phyloP scores from a whole-genome alignment of 2,888 invertebrate species.

The Dioctria linearis region DNA sequence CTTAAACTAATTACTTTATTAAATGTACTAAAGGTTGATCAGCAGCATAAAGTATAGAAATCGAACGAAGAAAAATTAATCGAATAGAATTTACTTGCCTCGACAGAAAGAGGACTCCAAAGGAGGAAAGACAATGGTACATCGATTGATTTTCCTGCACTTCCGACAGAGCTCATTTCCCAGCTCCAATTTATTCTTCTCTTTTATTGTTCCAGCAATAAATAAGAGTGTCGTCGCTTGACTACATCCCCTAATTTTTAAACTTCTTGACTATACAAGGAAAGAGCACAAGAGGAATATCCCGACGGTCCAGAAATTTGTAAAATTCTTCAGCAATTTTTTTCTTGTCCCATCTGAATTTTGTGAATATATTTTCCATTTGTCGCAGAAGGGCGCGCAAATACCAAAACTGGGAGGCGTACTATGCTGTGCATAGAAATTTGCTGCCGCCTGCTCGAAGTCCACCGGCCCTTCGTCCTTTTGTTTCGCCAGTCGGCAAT shows the following conservation, averaged over 20 bases:
- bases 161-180: no score
- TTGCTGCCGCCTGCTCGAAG: background rate
- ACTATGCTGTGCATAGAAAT: background rate
- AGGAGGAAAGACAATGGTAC: no score
- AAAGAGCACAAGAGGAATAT: background rate
- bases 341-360: slow-evolving; percentile 1
- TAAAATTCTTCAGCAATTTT: slow-evolving; percentile 45
- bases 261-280: slow-evolving; percentile 44
- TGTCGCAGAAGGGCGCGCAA: slow-evolving; percentile 36
- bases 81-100: no score
- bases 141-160: no score
- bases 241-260: slow-evolving; percentile 41
- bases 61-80: no score
- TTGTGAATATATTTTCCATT: slow-evolving; percentile 41
- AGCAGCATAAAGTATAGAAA: no score
- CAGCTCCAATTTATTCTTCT: slow-evolving; percentile 7
- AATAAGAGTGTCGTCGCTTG: slow-evolving; percentile 29
- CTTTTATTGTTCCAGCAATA: slow-evolving; percentile 31
- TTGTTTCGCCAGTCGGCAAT: background rate
- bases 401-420: slow-evolving; percentile 15
- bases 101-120: no score
- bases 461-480: background rate
- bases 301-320: slow-evolving; percentile 38
- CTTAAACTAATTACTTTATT: no score
- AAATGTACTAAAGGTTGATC: no score